Evolutionary conservation across 2,113 vertebrate genomes (phyloP).

Genomic region (Tenrec ecaudatus): DNA sequence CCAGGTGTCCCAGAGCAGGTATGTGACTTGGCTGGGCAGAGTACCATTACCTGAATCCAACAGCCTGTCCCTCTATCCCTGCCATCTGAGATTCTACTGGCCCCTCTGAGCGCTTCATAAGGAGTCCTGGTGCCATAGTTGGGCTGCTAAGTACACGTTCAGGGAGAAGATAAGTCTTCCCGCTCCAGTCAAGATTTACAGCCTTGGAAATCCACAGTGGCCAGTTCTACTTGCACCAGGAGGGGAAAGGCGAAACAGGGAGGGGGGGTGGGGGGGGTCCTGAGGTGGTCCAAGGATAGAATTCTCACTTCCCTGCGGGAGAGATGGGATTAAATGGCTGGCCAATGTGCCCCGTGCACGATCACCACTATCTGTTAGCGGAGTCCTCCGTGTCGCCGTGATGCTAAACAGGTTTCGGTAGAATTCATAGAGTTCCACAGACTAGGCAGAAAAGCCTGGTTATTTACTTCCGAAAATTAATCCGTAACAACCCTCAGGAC

Average conservation of each 20-base stretch:
- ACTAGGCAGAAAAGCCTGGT: neutral
- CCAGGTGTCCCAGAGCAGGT: neutral
- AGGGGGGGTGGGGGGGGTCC: too few relatives aligned
- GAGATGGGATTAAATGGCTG: neutral
- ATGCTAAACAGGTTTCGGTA: neutral
- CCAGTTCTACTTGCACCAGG: too few relatives aligned
- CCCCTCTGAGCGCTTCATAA: too few relatives aligned
- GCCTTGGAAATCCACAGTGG: too few relatives aligned
- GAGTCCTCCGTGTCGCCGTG: neutral
- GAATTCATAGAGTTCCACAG: neutral
- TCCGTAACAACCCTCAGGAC: neutral
- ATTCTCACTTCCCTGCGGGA: neutral
- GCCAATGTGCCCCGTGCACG: neutral
- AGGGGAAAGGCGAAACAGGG: too few relatives aligned
- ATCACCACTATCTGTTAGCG: neutral
- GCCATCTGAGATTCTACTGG: neutral
- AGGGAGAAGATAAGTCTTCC: too few relatives aligned
- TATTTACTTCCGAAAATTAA: neutral
- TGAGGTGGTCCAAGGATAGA: too few relatives aligned
- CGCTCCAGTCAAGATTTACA: too few relatives aligned
- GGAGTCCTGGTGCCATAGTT: too few relatives aligned
- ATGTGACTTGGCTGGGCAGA: neutral
- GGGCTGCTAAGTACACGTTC: too few relatives aligned
- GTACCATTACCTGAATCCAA: rapidly evolving
- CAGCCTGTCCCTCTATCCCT: rapidly evolving